phyloP scores from a whole-genome alignment of 2,888 invertebrate species.

The Xylocampa areola region DNA sequence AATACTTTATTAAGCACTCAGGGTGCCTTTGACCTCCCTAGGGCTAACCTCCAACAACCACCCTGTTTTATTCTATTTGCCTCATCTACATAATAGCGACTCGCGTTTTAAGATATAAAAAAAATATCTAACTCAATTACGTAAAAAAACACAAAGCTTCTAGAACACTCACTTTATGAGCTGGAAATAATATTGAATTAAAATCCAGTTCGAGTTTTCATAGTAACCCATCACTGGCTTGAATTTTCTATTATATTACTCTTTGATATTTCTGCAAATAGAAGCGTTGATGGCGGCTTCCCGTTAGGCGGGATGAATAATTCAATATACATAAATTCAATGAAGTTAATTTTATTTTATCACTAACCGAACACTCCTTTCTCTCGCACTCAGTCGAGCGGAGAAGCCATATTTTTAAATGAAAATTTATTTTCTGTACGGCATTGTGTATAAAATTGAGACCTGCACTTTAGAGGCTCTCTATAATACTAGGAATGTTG shows the following conservation, averaged over 20 bases:
- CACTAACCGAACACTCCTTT: conserved; percentile 14
- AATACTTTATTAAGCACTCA: conserved; percentile 48
- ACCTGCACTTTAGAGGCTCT: too few relatives aligned
- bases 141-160: conserved; percentile 1
- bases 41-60: conserved; percentile 23
- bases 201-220: conserved; percentile 28
- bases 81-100: conserved; percentile 43
- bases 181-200: conserved; percentile 16
- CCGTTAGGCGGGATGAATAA: conserved; percentile 28
- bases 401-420: background rate
- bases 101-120: conserved; percentile 11
- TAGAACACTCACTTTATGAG: conserved; percentile 4
- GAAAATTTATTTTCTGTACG: background rate
- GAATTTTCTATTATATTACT: conserved; percentile 24
- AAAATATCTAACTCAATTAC: conserved; percentile 25
- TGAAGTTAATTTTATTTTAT: conserved; percentile 20
- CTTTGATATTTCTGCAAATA: conserved; percentile 43
- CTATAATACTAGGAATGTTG: too few relatives aligned
- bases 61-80: conserved; percentile 39
- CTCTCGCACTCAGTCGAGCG: background rate
- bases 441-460: too few relatives aligned
- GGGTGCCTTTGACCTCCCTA: conserved; percentile 18
- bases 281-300: conserved; percentile 34
- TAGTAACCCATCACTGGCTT: conserved; percentile 23
- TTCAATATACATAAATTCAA: conserved; percentile 34